Evolutionary conservation across 2,797 vertebrate species (phyloP).

Genomic region (Rhinella marina): DNA sequence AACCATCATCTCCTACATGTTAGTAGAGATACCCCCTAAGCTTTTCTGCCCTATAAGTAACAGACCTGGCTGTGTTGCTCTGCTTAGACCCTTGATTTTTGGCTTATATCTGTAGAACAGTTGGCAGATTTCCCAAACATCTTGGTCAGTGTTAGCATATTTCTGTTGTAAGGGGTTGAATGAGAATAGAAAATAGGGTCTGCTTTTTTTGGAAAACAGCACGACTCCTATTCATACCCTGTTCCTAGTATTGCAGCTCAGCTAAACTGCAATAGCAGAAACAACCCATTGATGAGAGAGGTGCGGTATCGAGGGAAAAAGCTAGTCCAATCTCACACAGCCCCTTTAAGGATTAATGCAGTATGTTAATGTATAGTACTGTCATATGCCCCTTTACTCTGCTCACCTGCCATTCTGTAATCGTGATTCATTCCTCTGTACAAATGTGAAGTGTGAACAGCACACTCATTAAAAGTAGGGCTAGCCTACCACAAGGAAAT

Average conservation of each 20-base stretch:
- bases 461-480: slow-evolving; percentile 7
- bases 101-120: too few species aligned
- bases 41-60: neutral
- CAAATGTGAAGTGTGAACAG: slow-evolving; percentile 19
- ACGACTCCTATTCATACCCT: neutral
- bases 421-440: neutral
- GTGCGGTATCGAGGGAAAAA: neutral
- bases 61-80: neutral
- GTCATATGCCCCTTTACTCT: neutral
- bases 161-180: neutral
- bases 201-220: neutral
- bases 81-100: neutral
- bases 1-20: neutral
- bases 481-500: neutral
- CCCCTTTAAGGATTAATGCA: neutral
- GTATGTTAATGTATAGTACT: neutral
- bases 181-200: neutral
- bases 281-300: neutral
- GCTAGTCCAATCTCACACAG: neutral
- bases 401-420: neutral
- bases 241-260: neutral
- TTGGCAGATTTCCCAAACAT: neutral
- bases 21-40: neutral
- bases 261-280: neutral
- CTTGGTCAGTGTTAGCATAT: neutral